Percentiles rank a stretch among this genome's conserved stretches.
These are phyloP conservation scores for Sminthurides bifidus DNA, from an alignment of 1,140 invertebrate genomes.

Conservation along the genomic window DNA sequence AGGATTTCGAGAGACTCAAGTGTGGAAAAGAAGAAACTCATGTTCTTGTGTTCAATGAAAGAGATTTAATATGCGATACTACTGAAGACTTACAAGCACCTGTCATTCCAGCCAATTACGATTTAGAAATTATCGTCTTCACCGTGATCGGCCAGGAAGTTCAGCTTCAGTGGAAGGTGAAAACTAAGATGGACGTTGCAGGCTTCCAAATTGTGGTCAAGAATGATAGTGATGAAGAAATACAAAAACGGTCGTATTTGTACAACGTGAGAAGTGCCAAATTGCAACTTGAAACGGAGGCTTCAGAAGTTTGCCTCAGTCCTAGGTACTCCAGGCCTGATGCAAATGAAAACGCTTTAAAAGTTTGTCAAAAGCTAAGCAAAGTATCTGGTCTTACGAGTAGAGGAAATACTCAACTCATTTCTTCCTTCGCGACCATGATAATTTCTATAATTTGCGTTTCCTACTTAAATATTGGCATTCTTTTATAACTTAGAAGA, in stretches of 20 bases:
- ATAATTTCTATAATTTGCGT: not conserved
- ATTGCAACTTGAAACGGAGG: conserved; percentile 1
- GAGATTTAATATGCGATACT: conserved; percentile 20
- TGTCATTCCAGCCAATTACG: conserved; percentile 18
- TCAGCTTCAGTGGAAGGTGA: conserved; percentile 26
- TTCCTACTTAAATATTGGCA: too few relatives aligned
- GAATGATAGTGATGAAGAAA: not conserved
- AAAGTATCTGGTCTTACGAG: not conserved
- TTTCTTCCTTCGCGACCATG: not conserved
- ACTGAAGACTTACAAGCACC: conserved; percentile 22
- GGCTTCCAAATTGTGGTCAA: conserved; percentile 14
- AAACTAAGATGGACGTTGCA: conserved; percentile 27
- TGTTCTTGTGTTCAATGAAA: conserved; percentile 14
- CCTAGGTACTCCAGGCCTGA: conserved; percentile 6
- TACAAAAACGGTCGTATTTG: conserved; percentile 5
- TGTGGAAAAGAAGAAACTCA: conserved; percentile 10
- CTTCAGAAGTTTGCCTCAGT: conserved; percentile 7
- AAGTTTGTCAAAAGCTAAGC: conserved; percentile 20
- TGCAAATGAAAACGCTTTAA: not conserved
- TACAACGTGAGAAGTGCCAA: conserved; percentile 20
- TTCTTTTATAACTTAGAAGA: too few relatives aligned
- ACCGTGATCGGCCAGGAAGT: conserved; percentile 5
- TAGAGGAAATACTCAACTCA: not conserved
- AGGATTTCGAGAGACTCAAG: conserved; percentile 21
- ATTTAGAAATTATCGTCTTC: conserved; percentile 23